These are phyloP conservation scores for Apamea sordens DNA, from an alignment of 2,888 invertebrate genomes.

Conservation along the genomic window DNA sequence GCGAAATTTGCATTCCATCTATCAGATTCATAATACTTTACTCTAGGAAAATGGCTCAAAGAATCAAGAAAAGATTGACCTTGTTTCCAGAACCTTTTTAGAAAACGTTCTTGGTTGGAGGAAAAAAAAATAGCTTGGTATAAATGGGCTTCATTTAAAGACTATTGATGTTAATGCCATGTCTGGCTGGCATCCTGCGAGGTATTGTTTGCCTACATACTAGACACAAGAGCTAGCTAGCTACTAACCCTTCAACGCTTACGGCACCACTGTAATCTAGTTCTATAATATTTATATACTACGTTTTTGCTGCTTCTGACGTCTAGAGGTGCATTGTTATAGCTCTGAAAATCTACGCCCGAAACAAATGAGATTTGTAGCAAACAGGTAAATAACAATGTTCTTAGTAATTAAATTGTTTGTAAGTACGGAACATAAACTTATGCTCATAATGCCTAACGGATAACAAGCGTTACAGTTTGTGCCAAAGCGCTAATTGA, in stretches of 20 bases:
- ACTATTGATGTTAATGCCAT: conserved; percentile 46
- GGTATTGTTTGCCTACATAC: conserved; percentile 51
- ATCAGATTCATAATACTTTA: conserved; percentile 17
- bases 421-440: conserved; percentile 34
- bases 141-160: conserved; percentile 31
- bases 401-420: conserved; percentile 37
- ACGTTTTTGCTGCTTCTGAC: conserved; percentile 59
- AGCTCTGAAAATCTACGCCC: conserved; percentile 39
- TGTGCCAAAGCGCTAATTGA: conserved; percentile 60
- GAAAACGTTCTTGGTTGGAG: neutral
- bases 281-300: conserved; percentile 46
- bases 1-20: conserved; percentile 40
- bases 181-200: conserved; percentile 59
- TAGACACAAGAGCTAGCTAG: conserved; percentile 45
- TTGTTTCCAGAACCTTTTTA: conserved; percentile 14
- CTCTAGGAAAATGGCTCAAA: conserved; percentile 5
- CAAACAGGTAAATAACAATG: conserved; percentile 21
- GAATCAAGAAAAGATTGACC: conserved; percentile 17
- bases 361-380: conserved; percentile 50
- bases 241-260: conserved; percentile 55
- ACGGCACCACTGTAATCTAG: conserved; percentile 49
- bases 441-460: conserved; percentile 45
- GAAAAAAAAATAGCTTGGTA: conserved; percentile 17
- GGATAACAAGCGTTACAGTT: conserved; percentile 40
- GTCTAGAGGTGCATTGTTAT: conserved; percentile 64